phyloP scores from a whole-genome alignment of 2,888 invertebrate species.

The Marasmarcha lunaedactyla region DNA sequence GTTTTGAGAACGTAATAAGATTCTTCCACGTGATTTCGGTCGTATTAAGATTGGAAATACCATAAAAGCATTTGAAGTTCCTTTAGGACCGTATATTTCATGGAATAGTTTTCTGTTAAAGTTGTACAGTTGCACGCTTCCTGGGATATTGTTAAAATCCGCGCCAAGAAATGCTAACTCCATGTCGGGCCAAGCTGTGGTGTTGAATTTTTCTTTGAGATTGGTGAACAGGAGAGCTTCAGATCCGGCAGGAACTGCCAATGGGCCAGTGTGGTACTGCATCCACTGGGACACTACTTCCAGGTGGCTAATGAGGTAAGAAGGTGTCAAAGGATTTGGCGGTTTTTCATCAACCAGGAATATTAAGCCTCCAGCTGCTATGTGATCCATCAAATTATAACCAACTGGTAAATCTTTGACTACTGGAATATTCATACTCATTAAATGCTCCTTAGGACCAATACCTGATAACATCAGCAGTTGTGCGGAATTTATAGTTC shows the following conservation, averaged over 20 bases:
- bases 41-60: not conserved
- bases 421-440: slow-evolving; percentile 9
- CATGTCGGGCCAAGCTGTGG: not conserved
- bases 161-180: not conserved
- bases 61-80: not conserved
- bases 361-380: not conserved
- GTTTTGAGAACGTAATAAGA: not conserved
- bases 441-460: slow-evolving; percentile 12
- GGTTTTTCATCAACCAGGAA: not conserved
- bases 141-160: no score
- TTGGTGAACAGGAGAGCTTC: not conserved
- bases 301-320: not conserved
- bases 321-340: not conserved
- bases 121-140: not conserved
- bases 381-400: slow-evolving; percentile 13
- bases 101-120: not conserved
- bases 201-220: not conserved
- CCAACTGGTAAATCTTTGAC: slow-evolving; percentile 11
- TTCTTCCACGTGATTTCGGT: not conserved
- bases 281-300: not conserved
- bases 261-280: not conserved
- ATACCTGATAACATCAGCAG: slow-evolving; percentile 14
- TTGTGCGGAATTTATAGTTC: slow-evolving; percentile 12
- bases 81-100: not conserved
- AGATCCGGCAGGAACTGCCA: not conserved